Percentiles rank a stretch among this genome's conserved stretches.
Evolutionary conservation across 2,113 vertebrate species (phyloP).

Genomic region (Thalassarche chlororhynchos): DNA sequence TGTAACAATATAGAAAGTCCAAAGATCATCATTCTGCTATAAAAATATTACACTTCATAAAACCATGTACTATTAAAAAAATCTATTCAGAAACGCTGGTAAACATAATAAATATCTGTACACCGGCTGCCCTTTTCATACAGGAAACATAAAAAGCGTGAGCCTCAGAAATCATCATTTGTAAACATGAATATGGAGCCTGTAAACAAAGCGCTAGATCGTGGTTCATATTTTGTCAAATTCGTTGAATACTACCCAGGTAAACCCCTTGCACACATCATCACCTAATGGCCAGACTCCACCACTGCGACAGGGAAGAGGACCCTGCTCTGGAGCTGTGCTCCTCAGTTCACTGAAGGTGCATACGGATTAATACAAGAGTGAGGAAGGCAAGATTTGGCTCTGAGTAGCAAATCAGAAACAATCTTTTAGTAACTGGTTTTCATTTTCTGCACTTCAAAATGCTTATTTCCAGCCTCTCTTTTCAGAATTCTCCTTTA

Average conservation of each 20-base stretch:
- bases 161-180: background rate
- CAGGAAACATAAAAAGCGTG: background rate
- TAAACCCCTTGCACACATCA: background rate
- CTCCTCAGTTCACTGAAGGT: background rate
- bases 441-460: background rate
- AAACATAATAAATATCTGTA: conserved; percentile 75
- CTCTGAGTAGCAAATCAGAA: background rate
- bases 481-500: background rate
- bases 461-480: background rate
- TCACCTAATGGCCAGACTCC: background rate
- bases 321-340: background rate
- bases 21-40: conserved; percentile 57
- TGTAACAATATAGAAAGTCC: conserved; percentile 57
- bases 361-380: background rate
- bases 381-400: background rate
- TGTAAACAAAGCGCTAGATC: conserved; percentile 42
- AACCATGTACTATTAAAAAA: conserved; percentile 77
- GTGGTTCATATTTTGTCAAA: background rate
- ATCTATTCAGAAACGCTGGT: conserved; percentile 67
- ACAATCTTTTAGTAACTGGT: background rate
- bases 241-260: background rate
- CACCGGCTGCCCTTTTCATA: conserved; percentile 38
- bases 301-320: background rate
- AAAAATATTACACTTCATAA: conserved; percentile 76
- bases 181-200: conserved; percentile 48